Percentiles rank a stretch among this genome's conserved stretches.
Conservation (phyloP, 2,797 vertebrate species). For the Gambelia wislizenii region DNA sequence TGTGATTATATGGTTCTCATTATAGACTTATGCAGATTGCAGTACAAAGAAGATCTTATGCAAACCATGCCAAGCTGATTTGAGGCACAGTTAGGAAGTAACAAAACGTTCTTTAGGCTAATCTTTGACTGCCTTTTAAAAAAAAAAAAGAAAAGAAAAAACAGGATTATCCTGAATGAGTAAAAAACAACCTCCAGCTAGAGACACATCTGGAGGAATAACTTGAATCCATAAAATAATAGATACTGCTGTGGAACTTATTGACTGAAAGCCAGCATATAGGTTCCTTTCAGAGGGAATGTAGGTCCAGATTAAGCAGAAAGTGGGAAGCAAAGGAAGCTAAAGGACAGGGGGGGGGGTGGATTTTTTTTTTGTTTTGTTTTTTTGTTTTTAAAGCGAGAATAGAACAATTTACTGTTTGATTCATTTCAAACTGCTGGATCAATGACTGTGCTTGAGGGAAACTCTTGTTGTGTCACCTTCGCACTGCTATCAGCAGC, state of each 20-base stretch:
- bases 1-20: constrained; percentile 53
- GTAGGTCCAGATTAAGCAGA: not conserved
- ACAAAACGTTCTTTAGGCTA: constrained; percentile 45
- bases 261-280: constrained; percentile 49
- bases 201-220: constrained; percentile 38
- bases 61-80: constrained; percentile 8
- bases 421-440: constrained; percentile 46
- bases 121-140: constrained; percentile 17
- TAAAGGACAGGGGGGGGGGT: not conserved
- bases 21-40: constrained; percentile 54
- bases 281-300: constrained; percentile 20
- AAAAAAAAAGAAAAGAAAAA: not conserved
- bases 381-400: not conserved
- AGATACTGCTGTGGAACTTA: constrained; percentile 25
- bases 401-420: not conserved
- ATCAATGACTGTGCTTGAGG: constrained; percentile 46
- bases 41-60: constrained; percentile 46
- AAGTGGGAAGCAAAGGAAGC: not conserved
- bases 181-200: constrained; percentile 34
- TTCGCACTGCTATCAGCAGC: constrained; percentile 17
- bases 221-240: constrained; percentile 42
- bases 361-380: not conserved
- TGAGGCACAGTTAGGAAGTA: constrained; percentile 34
- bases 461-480: constrained; percentile 40
- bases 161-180: constrained; percentile 46